Evolutionary conservation across 2,888 invertebrate genomes (phyloP).

Genomic region (Argyresthia albistria): DNA sequence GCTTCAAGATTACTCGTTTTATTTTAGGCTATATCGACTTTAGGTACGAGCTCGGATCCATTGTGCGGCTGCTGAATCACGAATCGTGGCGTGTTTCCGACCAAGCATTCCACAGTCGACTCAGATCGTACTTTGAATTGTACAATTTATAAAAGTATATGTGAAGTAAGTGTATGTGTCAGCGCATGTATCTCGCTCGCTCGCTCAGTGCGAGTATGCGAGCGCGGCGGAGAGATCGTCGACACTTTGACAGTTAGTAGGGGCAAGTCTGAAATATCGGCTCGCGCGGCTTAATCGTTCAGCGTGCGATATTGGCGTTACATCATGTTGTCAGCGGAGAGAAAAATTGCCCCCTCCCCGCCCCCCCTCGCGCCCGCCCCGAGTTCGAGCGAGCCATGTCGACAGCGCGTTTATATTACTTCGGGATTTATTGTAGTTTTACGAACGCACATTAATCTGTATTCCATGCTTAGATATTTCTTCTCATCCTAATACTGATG

Average conservation of each 20-base stretch:
- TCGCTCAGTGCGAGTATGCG: background rate
- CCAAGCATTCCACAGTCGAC: background rate
- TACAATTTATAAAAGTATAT: background rate
- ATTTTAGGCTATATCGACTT: background rate
- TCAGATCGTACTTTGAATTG: background rate
- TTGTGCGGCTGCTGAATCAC: too few relatives aligned
- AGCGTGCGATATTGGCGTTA: slow-evolving; percentile 71
- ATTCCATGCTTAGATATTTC: slow-evolving; percentile 17
- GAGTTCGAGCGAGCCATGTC: slow-evolving; percentile 32
- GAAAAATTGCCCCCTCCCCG: slow-evolving; percentile 63
- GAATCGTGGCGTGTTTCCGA: too few relatives aligned
- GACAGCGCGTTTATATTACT: slow-evolving; percentile 65
- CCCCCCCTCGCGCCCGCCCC: slow-evolving; percentile 25
- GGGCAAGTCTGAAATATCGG: slow-evolving; percentile 70
- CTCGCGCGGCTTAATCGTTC: slow-evolving; percentile 71
- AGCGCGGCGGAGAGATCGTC: slow-evolving; percentile 19
- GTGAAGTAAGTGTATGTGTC: background rate
- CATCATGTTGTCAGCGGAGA: slow-evolving; percentile 71
- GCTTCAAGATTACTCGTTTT: slow-evolving; percentile 39
- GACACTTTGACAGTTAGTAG: slow-evolving; percentile 69
- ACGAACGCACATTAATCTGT: slow-evolving; percentile 54
- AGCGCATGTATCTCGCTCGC: background rate
- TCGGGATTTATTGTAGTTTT: slow-evolving; percentile 62
- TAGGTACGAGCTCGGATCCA: too few relatives aligned
- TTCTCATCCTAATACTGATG: background rate